Percentiles rank a stretch among this genome's conserved stretches.
These are phyloP conservation scores for Epizoanthus rinbou DNA, from an alignment of 92 coral and sea anemone genomes.

Conservation along the genomic window DNA sequence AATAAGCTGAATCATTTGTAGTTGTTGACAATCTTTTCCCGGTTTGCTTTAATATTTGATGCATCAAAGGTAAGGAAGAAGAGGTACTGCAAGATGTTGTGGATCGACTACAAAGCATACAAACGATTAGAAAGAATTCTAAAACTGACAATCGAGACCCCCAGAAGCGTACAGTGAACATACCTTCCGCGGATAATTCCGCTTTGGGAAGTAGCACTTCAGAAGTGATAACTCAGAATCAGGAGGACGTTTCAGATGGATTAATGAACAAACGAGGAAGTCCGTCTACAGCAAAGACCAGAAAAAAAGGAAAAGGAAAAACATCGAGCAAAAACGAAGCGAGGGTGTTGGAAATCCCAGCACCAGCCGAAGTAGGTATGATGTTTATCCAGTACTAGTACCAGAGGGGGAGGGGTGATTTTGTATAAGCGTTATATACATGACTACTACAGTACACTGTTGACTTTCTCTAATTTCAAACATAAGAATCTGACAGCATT, in stretches of 20 bases:
- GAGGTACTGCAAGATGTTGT: conserved; percentile 29
- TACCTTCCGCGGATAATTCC: not conserved
- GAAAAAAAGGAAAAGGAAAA: conserved; percentile 29
- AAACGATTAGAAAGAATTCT: not conserved
- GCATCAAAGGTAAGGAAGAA: conserved; percentile 1
- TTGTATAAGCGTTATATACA: no score
- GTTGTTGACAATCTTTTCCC: not conserved
- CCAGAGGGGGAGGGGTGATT: not conserved
- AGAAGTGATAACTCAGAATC: not conserved
- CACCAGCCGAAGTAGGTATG: conserved; percentile 34
- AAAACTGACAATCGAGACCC: not conserved
- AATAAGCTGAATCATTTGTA: no score
- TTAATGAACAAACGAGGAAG: not conserved
- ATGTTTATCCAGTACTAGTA: no score
- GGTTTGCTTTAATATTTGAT: not conserved
- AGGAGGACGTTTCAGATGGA: conserved; percentile 7
- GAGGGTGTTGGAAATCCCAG: not conserved
- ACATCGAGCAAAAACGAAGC: conserved; percentile 13
- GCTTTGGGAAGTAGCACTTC: not conserved
- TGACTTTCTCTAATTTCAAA: no score
- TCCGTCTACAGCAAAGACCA: conserved; percentile 12
- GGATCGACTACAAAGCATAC: conserved; percentile 21
- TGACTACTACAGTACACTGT: no score
- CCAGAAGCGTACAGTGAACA: not conserved
- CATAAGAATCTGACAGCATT: no score